These are phyloP conservation scores for Smithornis capensis DNA, from an alignment of 2,113 vertebrate genomes.

Conservation along the genomic window DNA sequence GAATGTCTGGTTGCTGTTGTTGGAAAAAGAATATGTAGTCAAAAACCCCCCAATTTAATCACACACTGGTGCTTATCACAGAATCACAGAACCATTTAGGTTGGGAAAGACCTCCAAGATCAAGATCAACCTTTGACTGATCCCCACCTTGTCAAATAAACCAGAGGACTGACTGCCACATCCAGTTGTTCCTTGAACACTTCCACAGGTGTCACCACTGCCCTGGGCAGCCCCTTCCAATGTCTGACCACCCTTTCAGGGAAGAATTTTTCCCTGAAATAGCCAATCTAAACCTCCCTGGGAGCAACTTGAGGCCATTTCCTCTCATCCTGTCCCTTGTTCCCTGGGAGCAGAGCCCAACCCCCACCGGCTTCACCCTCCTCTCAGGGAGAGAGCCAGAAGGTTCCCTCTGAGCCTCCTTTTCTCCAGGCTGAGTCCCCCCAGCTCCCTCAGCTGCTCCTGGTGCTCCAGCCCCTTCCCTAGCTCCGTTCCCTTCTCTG, in stretches of 20 bases:
- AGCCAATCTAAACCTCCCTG: not conserved
- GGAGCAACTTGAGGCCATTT: accelerated
- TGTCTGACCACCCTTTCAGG: not conserved
- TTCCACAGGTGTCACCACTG: not conserved
- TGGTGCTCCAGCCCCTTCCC: not conserved
- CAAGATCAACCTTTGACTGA: not conserved
- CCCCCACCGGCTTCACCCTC: accelerated
- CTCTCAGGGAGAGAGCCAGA: not conserved
- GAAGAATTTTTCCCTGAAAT: not conserved
- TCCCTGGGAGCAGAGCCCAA: not conserved
- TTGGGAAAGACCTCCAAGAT: not conserved
- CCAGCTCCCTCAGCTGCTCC: not conserved
- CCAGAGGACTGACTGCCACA: accelerated
- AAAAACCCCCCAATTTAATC: not conserved
- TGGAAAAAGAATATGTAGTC: not conserved
- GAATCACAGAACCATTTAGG: not conserved
- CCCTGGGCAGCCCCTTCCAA: not conserved
- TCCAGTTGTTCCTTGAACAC: not conserved
- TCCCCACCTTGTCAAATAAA: not conserved
- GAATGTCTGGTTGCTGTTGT: slow-evolving; percentile 83
- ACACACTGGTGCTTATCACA: not conserved
- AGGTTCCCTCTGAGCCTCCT: not conserved
- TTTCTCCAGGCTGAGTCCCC: not conserved
- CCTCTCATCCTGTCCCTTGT: accelerated
- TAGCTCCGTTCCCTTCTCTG: not conserved